Evolutionary conservation across 2,888 invertebrate species (phyloP), one percentile per base, ranked within the genome.

Genomic region (Hybos culiciformis): DNA sequence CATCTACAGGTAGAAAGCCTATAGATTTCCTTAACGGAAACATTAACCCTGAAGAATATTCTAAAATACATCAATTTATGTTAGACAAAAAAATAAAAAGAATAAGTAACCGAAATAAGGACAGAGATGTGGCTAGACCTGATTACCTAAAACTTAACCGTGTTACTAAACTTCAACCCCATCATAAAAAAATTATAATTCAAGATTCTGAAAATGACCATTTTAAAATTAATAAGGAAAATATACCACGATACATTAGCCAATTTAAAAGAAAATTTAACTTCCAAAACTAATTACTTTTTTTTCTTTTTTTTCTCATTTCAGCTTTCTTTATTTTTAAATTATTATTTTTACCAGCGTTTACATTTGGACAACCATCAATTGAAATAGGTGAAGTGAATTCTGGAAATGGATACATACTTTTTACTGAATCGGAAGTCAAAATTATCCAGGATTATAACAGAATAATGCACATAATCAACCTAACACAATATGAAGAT

Each of bases 211-310:
- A n/a, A n/a, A n/a, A n/a, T n/a, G 19, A 37, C n/a, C 29, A 42
- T 20, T 33, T 33, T 23, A 36, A 26, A 42, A 37, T 42, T 15
- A 42, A 42, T 21, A 42, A 42, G 3, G 42, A 42, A 42, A 37
- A 12, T 12, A 11, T 37, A 26, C 26, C 26, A 5, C 24, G 42
- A 6, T 42, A 42, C 23, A 29, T 33, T 9, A 42, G 29, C 21
- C 37, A 29, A 37, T 42, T 42, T 26, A 42, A 33, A 42, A 42
- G 20, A 24, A 42, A 42, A 42, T 36, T 42, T 12, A 42, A 37
- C 15, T 37, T 29, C 19, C 37, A 42, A 41, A 26, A 12, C 14
- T 41, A 36, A 41, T 18, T 18, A 12, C 26, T 7, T 23, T 9
- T 6, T 23, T 23, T 23, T 23, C 23, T 23, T 23, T n/a, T n/a